Evolutionary conservation across 2,113 vertebrate genomes (phyloP).

Genomic region (Toxotes chatareus): DNA sequence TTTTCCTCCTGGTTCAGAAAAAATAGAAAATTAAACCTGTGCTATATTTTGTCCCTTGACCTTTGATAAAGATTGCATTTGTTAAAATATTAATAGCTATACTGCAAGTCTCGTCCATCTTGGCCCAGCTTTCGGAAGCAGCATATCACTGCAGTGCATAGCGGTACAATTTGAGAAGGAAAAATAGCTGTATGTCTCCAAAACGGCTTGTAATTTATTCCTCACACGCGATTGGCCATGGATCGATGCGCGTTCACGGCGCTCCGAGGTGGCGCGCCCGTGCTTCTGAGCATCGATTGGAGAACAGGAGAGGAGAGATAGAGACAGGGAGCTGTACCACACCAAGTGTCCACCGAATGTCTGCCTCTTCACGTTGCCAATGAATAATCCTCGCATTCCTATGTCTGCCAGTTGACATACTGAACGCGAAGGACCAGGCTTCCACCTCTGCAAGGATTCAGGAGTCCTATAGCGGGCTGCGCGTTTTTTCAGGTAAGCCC

Average conservation of each 20-base stretch:
- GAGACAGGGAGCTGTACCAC: constrained; percentile 55
- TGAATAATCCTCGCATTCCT: constrained; percentile 81
- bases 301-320: constrained; percentile 57
- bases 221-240: constrained; percentile 77
- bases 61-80: neutral
- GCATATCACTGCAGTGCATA: constrained; percentile 21
- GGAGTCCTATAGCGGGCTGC: constrained; percentile 70
- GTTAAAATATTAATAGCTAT: constrained; percentile 15
- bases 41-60: neutral
- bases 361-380: constrained; percentile 71
- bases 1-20: neutral
- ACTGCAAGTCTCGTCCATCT: neutral
- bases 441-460: constrained; percentile 70
- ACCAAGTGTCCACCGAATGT: constrained; percentile 78
- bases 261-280: constrained; percentile 70
- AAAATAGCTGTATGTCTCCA: constrained; percentile 45
- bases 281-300: constrained; percentile 77
- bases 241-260: constrained; percentile 81
- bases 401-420: constrained; percentile 81
- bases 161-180: constrained; percentile 23
- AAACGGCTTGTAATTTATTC: constrained; percentile 74
- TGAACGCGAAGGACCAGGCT: constrained; percentile 70
- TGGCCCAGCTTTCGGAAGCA: neutral
- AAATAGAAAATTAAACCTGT: neutral
- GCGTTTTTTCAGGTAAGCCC: constrained; percentile 75